Conservation (phyloP, 2,113 vertebrate species). For the Phaethornis superciliosus region DNA sequence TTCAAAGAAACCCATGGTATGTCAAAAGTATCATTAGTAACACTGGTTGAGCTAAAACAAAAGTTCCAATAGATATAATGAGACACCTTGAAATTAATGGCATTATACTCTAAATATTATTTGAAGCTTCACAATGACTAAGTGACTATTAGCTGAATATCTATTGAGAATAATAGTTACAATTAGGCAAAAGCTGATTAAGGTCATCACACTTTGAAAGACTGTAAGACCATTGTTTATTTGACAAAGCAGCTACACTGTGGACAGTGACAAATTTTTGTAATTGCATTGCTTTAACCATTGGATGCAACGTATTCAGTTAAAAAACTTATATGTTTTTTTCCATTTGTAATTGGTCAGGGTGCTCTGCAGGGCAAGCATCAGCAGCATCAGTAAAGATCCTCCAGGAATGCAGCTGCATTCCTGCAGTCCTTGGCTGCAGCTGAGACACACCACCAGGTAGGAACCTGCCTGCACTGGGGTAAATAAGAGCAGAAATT, state of each 20-base stretch:
- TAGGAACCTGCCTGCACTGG: neutral
- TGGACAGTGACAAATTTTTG: neutral
- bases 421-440: neutral
- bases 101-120: neutral
- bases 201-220: neutral
- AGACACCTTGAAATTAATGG: neutral
- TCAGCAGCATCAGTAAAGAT: neutral
- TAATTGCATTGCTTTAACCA: neutral
- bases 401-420: neutral
- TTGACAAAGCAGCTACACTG: neutral
- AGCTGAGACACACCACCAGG: neutral
- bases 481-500: neutral
- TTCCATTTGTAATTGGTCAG: neutral
- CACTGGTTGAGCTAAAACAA: neutral
- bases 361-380: neutral
- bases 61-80: neutral
- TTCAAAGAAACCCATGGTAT: neutral
- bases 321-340: slow-evolving; percentile 2
- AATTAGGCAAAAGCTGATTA: neutral
- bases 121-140: neutral
- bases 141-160: neutral
- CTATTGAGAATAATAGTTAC: neutral
- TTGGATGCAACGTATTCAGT: neutral
- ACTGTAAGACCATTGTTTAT: neutral
- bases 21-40: neutral